Base-by-base conservation (phyloP, 2,888 invertebrate genomes). In the Erebia ligea region DNA sequence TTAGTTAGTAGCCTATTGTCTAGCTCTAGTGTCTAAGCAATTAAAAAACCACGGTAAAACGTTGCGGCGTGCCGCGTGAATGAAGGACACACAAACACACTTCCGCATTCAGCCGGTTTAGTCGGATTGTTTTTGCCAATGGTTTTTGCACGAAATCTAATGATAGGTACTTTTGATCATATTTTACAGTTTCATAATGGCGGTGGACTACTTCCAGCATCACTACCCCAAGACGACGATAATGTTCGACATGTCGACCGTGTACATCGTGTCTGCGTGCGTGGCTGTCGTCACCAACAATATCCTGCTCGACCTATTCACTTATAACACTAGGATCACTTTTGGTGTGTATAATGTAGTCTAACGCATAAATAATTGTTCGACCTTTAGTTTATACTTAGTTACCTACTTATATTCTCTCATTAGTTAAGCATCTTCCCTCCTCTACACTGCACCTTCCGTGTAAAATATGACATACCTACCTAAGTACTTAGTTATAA, bases 171-270 rank as follows among this genome's bases (percentile, higher is more conserved):
- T 56, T 19, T 56, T 34, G 1, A 15, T 40, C 4, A 34, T 21
- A 64, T 56, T 65, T 86, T 86, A 50, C 93, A 98, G 98, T 85
- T 98, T 98, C 87, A 97, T 98, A 84, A 98, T 98, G 90, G 98
- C 98, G 10, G 97, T 98, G 79, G 98, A 98, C 90, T 98, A 97
- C 90, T 98, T 98, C 92, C 97, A 98, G 90, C 94, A 94, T 21
- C 95, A 96, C 77, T 98, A 97, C 86, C 98, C 97, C 0, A 96
- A 96, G 69, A 95, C 97, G 0, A 97, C 97, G 1, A 97, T 98
- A 74, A 96, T 98, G 81, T 97, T 98, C 86, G 98, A 98, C 86
- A 98, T 98, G 97, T 98, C 98, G 15, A 95, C 98, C 75, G 97
- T 98, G 56, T 98, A 98, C 88, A 98, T 98, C 77, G 95, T 96